phyloP scores from a whole-genome alignment of 2,888 invertebrate species.

The Lysandra bellargus region DNA sequence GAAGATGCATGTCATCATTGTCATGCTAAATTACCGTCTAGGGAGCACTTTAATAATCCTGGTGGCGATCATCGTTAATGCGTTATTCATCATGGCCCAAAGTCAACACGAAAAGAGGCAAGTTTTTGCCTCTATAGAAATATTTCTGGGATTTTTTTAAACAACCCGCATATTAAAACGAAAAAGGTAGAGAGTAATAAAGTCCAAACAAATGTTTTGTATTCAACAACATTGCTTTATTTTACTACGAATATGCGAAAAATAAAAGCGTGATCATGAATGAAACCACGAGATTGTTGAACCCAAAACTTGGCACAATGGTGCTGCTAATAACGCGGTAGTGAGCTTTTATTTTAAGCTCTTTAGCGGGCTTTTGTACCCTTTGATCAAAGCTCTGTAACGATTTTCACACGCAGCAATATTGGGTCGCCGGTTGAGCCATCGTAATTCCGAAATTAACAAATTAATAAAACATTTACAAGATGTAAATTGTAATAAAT shows the following conservation, averaged over 20 bases:
- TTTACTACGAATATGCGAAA: slow-evolving; percentile 5
- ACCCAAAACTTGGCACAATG: slow-evolving; percentile 27
- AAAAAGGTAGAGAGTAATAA: not conserved
- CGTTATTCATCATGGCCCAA: no score
- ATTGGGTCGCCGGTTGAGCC: not conserved
- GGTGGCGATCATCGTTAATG: no score
- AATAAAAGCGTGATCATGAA: slow-evolving; percentile 14
- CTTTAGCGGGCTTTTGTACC: slow-evolving; percentile 25
- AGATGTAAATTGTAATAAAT: not conserved
- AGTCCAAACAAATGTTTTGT: not conserved
- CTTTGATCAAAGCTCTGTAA: slow-evolving; percentile 30
- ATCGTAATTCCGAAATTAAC: not conserved
- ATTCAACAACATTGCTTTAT: not conserved
- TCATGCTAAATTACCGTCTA: no score
- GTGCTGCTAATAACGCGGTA: not conserved
- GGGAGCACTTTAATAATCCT: no score
- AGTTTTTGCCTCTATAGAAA: not conserved
- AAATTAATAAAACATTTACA: not conserved
- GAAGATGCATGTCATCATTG: no score
- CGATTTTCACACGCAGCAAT: slow-evolving; percentile 15
- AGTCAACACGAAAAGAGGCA: no score
- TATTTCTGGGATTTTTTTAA: not conserved
- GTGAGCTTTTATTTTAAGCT: slow-evolving; percentile 29
- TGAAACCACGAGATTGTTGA: slow-evolving; percentile 25
- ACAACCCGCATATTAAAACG: not conserved